A percentile compares a stretch with the other conserved stretches of the same genome.
phyloP scores from a whole-genome alignment of 1,140 invertebrate species.

The Paramacrobiotus metropolitanus region DNA sequence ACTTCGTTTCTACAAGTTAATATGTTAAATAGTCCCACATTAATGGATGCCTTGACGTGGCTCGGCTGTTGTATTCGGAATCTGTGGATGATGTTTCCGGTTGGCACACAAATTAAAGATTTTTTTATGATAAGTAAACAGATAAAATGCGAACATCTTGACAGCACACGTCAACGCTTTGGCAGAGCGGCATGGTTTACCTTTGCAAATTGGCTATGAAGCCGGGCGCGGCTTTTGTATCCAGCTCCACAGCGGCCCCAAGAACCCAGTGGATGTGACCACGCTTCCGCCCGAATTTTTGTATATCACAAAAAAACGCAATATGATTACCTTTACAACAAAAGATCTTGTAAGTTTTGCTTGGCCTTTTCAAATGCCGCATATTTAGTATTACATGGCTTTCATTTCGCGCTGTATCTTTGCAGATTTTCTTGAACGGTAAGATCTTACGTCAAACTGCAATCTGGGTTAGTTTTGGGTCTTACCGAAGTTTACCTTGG shows the following conservation, averaged over 20 bases:
- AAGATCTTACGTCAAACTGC: constrained; percentile 4
- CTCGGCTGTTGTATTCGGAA: constrained; percentile 49
- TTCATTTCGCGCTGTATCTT: too few relatives aligned
- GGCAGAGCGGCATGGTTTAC: constrained; percentile 35
- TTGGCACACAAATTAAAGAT: too few relatives aligned
- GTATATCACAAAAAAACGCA: constrained; percentile 36
- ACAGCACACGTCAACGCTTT: constrained; percentile 35
- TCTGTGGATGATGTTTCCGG: constrained; percentile 47
- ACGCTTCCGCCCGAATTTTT: constrained; percentile 19
- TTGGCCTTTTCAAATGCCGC: too few relatives aligned
- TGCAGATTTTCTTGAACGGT: constrained; percentile 26
- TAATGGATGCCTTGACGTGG: constrained; percentile 46
- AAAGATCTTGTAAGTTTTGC: constrained; percentile 38
- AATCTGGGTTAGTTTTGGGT: not conserved
- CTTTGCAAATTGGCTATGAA: constrained; percentile 38
- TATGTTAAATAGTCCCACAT: constrained; percentile 21
- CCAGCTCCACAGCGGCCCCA: constrained; percentile 28
- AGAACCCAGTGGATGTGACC: constrained; percentile 20
- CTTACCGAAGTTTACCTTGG: too few relatives aligned
- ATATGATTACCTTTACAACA: constrained; percentile 46
- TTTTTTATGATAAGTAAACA: too few relatives aligned
- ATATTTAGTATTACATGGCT: too few relatives aligned
- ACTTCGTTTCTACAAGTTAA: too few relatives aligned
- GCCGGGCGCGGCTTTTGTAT: constrained; percentile 47
- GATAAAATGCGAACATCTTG: constrained; percentile 11